Evolutionary conservation across 2,113 vertebrate species (phyloP), one percentile per base, ranked within the genome.

Genomic region (Oryzias javanicus): DNA sequence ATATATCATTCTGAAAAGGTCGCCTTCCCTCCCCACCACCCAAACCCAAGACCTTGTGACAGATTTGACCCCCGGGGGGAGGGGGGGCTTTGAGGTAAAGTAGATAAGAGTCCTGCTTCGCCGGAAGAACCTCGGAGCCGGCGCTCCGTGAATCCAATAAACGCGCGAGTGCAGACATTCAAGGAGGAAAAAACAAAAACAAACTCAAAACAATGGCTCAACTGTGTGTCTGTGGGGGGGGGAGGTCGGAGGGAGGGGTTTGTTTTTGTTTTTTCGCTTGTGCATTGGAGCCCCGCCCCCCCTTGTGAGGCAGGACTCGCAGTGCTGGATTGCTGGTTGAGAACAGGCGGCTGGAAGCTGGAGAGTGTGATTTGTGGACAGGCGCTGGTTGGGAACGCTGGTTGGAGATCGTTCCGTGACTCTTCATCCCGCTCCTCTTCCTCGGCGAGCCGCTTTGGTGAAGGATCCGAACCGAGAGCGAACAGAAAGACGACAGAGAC

Each of bases 251-350:
- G 44, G 44, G 44, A 14, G 44, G 72, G 54, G 61, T 79, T 81
- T 86, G 70, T 80, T 80, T 76, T 67, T 71, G 60, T 74, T 68
- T 73, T 76, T 72, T 55, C 65, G 0, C 90, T 71, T 90, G 91
- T 89, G 93, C 91, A 90, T 88, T 81, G 90, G 88, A 92, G 91
- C 83, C 89, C 86, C 25, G 7, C 27, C 27, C 10, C 7, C 35
- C 35, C 35, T 3, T 0, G 10, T 10, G 10, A 10, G 42, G 24
- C 12, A 6, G 82, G 89, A 83, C 63, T 86, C 67, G 88, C 94
- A 91, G 94, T 92, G 93, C 94, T 91, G 82, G 89, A 89, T 92
- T 95, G 95, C 95, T 96, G 94, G 94, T 94, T 84, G 90, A 87
- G 91, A 88, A 79, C 87, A 86, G 92, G 86, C 92, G 90, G 91